Base-by-base conservation (phyloP, 2,113 vertebrate genomes). In the Dromiciops gliroides region DNA sequence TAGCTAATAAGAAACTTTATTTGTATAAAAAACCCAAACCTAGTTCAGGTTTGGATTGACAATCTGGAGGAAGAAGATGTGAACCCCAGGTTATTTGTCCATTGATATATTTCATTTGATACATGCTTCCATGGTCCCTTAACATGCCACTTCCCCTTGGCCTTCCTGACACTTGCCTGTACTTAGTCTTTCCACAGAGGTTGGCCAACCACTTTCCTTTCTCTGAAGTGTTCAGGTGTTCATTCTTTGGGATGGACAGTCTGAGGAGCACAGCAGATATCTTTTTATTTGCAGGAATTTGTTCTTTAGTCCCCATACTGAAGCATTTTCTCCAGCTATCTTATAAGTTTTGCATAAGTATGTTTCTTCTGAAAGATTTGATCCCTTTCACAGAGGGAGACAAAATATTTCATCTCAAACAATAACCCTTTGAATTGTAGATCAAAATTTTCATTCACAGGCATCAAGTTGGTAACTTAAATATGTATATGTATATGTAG, bases 361-460 rank as follows among this genome's bases (percentile, higher is more conserved):
- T 56, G 51, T 50, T 95, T 96, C 48, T 94, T 52, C 19, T 89
- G 50, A 91, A 91, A 94, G 56, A 91, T 56, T 12, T 90, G 12
- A 12, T 50, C 28, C 9, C 92, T 93, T 95, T 67, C 94, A 94
- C 95, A 95, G 75, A 51, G 37, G 90, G 48, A 94, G 91, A 92
- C 3, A 83, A 51, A 31, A 89, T 67, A n/a, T 94, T 93, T 94
- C 48, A 51, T 94, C 90, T 52, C 53, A 50, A 90, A 91, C 89
- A 92, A 47, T 92, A 48, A 16, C 56, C 47, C 47, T 90, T 75
- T 47, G 1, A 3, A 92, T 53, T 93, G 28, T 51, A 92, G 53
- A 37, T 51, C 14, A 83, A 50, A 75, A 53, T 37, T 93, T 92
- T 95, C 49, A 51, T 8, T 49, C 90, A 9, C 48, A 89, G 88